These are phyloP conservation scores for Oxygymnocypris stewartii DNA, from an alignment of 2,113 vertebrate genomes.

Conservation along the genomic window DNA sequence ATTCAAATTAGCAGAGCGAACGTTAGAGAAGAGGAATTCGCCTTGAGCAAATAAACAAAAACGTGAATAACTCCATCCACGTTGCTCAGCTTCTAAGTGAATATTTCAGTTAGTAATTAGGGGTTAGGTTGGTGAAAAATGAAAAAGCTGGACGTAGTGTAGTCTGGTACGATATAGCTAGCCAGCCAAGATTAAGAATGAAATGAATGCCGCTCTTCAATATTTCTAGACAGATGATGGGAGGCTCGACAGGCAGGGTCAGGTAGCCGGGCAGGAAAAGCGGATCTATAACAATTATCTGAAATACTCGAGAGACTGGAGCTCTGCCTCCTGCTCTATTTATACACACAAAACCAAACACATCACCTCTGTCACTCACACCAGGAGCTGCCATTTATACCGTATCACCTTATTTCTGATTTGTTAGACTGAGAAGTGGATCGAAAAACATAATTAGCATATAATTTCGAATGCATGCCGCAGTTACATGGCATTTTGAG, in stretches of 20 bases:
- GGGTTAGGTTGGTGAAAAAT: background rate
- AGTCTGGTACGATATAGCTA: background rate
- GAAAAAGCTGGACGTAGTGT: background rate
- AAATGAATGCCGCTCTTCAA: slow-evolving; percentile 14
- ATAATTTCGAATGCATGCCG: background rate
- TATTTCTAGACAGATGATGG: slow-evolving; percentile 4
- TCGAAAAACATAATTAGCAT: background rate
- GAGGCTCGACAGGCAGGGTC: slow-evolving; percentile 26
- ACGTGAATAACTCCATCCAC: background rate
- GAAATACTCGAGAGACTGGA: slow-evolving; percentile 45
- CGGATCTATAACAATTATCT: slow-evolving; percentile 57
- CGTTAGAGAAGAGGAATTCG: background rate
- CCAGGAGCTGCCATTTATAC: slow-evolving; percentile 28
- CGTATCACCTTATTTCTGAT: slow-evolving; percentile 28
- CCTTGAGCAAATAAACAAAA: slow-evolving; percentile 1
- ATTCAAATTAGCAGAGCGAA: slow-evolving; percentile 8
- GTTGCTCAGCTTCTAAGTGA: background rate
- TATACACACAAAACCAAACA: slow-evolving; percentile 15
- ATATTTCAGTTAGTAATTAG: slow-evolving; percentile 34
- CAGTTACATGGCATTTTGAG: background rate
- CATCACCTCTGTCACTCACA: background rate
- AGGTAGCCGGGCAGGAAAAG: slow-evolving; percentile 29
- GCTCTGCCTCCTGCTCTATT: slow-evolving; percentile 29
- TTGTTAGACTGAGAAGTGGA: background rate
- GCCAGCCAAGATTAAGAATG: background rate